Conservation (phyloP, 2,113 vertebrate genomes). For the Phaethornis superciliosus region DNA sequence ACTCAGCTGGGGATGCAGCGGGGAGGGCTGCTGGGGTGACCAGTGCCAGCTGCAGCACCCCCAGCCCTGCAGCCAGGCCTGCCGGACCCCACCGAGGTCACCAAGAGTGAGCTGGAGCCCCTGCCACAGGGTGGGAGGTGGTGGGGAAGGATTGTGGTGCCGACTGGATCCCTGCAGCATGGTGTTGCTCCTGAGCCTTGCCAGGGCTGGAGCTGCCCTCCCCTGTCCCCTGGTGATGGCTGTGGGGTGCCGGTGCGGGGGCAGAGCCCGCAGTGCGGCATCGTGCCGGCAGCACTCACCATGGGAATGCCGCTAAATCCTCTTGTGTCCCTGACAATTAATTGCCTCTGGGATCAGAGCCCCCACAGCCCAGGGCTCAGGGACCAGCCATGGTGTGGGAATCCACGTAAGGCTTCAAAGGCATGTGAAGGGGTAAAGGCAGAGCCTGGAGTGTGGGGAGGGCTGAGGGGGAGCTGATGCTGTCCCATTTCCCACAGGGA, state of each 20-base stretch:
- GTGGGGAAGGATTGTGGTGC: neutral
- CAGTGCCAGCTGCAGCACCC: neutral
- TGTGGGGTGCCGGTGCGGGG: rapidly evolving
- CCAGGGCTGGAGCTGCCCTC: neutral
- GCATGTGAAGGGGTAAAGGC: neutral
- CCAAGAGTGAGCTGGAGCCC: rapidly evolving
- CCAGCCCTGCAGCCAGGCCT: neutral
- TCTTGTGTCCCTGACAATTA: neutral
- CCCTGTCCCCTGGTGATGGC: neutral
- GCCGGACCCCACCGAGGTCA: rapidly evolving
- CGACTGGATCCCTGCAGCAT: neutral
- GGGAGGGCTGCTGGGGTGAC: neutral
- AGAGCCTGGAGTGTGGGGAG: rapidly evolving
- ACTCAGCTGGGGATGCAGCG: neutral
- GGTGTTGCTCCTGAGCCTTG: neutral
- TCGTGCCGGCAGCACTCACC: neutral
- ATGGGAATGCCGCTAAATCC: neutral
- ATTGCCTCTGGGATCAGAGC: neutral
- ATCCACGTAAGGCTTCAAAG: neutral
- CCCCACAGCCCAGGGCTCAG: neutral
- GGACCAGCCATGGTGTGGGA: rapidly evolving
- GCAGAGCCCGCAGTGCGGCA: neutral
- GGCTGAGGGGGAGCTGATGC: neutral
- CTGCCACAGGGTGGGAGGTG: neutral
- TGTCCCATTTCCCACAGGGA: slow-evolving; percentile 76